A percentile compares a stretch with the other conserved stretches of the same genome.
Evolutionary conservation across 2,113 vertebrate species (phyloP).

Genomic region (Puntigrus tetrazona): DNA sequence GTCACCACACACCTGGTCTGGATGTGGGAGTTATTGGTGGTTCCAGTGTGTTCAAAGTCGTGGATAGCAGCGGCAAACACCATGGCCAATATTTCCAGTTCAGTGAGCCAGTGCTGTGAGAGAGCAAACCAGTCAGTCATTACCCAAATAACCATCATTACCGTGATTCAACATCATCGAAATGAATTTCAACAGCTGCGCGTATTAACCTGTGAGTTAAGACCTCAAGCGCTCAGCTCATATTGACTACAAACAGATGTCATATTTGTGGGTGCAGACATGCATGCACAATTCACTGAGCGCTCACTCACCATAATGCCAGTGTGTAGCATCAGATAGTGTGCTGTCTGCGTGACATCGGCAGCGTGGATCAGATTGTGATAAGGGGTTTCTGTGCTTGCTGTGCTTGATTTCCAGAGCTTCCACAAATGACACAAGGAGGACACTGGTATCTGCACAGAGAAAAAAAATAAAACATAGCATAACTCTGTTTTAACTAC

Average conservation of each 20-base stretch:
- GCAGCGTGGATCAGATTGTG: slow-evolving; percentile 97
- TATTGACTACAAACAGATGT: slow-evolving; percentile 13
- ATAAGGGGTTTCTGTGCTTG: slow-evolving; percentile 97
- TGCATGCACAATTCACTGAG: not conserved
- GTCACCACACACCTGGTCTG: slow-evolving; percentile 85
- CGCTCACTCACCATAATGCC: slow-evolving; percentile 50
- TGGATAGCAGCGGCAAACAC: slow-evolving; percentile 97
- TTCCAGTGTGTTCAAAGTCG: slow-evolving; percentile 98
- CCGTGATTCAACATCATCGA: not conserved
- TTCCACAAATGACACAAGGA: slow-evolving; percentile 93
- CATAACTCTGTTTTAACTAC: slow-evolving; percentile 52
- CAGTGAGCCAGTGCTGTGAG: slow-evolving; percentile 95
- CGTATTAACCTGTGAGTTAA: not conserved
- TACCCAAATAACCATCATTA: not conserved
- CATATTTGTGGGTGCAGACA: not conserved
- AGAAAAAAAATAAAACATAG: not conserved
- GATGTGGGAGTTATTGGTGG: slow-evolving; percentile 99
- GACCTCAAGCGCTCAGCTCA: not conserved
- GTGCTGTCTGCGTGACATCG: slow-evolving; percentile 96
- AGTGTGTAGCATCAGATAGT: slow-evolving; percentile 93
- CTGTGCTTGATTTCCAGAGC: slow-evolving; percentile 95
- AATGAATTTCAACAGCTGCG: not conserved
- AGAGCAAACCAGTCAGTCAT: slow-evolving; percentile 57
- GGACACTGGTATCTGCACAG: slow-evolving; percentile 88
- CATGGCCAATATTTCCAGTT: slow-evolving; percentile 99